Percentiles rank a stretch among this genome's conserved stretches.
These are phyloP conservation scores for Mythimna pallens DNA, from an alignment of 2,888 invertebrate species.

Conservation along the genomic window DNA sequence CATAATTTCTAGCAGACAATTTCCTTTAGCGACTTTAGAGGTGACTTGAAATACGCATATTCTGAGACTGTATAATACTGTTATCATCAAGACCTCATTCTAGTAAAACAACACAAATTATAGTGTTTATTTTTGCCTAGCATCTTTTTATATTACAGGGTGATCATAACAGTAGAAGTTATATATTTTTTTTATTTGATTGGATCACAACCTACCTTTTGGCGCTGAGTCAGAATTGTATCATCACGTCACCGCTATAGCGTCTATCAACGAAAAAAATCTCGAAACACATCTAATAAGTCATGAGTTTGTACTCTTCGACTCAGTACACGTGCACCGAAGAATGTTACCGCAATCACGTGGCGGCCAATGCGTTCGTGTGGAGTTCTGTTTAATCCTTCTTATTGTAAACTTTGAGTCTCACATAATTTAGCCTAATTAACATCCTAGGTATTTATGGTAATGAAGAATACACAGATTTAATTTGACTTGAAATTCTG, in stretches of 20 bases:
- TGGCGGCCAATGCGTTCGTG: slow-evolving; percentile 51
- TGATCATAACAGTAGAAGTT: background rate
- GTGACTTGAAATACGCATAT: background rate
- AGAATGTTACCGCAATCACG: slow-evolving; percentile 49
- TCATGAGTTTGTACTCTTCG: slow-evolving; percentile 53
- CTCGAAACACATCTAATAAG: slow-evolving; percentile 55
- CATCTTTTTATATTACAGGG: background rate
- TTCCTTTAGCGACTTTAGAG: background rate
- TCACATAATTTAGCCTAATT: slow-evolving; percentile 27
- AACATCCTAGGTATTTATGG: slow-evolving; percentile 11
- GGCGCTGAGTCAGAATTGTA: slow-evolving; percentile 44
- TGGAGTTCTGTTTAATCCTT: slow-evolving; percentile 15
- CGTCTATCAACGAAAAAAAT: slow-evolving; percentile 17
- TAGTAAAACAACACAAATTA: background rate
- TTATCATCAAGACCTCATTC: slow-evolving; percentile 22
- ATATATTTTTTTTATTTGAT: slow-evolving; percentile 1
- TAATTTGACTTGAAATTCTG: slow-evolving; percentile 34
- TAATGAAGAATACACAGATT: slow-evolving; percentile 42
- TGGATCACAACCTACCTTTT: slow-evolving; percentile 8
- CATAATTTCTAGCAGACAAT: slow-evolving; percentile 8
- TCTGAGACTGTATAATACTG: no score
- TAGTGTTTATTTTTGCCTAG: background rate
- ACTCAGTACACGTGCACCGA: slow-evolving; percentile 62
- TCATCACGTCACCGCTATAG: slow-evolving; percentile 18
- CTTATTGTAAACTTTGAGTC: background rate